Evolutionary conservation across 1,140 invertebrate species (phyloP).

Genomic region (Bradynema listronoti): DNA sequence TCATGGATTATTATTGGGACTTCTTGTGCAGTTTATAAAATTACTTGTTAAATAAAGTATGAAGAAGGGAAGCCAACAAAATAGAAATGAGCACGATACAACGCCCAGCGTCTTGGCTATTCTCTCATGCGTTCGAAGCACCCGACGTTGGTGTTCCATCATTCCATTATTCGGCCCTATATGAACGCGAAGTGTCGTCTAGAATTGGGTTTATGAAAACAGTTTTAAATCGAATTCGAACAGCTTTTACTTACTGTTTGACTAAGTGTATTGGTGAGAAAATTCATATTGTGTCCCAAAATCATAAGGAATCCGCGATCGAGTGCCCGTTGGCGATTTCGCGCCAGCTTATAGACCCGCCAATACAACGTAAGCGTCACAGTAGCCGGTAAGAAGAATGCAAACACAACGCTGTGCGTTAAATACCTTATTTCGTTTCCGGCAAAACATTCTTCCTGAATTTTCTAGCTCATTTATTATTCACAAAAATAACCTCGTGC

Average conservation of each 20-base stretch:
- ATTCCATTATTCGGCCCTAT: constrained; percentile 56
- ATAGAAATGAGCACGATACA: constrained; percentile 60
- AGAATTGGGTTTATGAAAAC: constrained; percentile 15
- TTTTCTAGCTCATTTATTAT: constrained; percentile 1
- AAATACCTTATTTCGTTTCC: constrained; percentile 57
- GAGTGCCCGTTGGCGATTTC: constrained; percentile 54
- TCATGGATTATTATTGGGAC: background rate
- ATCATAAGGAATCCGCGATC: constrained; percentile 57
- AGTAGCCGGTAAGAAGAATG: constrained; percentile 53
- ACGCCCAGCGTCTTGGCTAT: constrained; percentile 62
- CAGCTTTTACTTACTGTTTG: constrained; percentile 44
- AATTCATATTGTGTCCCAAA: constrained; percentile 58
- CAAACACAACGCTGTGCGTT: constrained; percentile 55
- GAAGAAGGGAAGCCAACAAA: constrained; percentile 63
- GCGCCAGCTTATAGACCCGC: constrained; percentile 52
- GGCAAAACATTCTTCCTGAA: constrained; percentile 53
- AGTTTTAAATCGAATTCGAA: background rate
- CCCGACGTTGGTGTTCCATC: constrained; percentile 56
- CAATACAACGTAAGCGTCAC: constrained; percentile 57
- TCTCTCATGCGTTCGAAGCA: constrained; percentile 58
- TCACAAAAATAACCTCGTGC: background rate
- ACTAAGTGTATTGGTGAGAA: constrained; percentile 48
- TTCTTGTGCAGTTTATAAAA: constrained; percentile 14
- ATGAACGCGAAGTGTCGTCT: constrained; percentile 56
- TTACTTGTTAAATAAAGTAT: constrained; percentile 59